A percentile compares a stretch with the other conserved stretches of the same genome.
phyloP scores from a whole-genome alignment of 23 tunicate species.

The Trididemnum nubilum region DNA sequence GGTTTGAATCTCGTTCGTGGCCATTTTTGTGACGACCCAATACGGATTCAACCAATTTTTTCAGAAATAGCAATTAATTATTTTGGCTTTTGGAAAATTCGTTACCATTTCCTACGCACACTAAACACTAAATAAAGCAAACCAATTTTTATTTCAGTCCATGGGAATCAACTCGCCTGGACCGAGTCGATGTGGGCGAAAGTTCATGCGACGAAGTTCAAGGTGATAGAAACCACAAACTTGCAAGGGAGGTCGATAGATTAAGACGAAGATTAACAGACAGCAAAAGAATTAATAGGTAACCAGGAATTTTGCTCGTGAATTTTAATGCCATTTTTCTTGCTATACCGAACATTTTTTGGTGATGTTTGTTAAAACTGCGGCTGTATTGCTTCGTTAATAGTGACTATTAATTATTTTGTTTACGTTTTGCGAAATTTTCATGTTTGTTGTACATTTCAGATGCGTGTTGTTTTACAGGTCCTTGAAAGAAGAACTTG shows the following conservation, averaged over 20 bases:
- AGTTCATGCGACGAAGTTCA: conserved; percentile 69
- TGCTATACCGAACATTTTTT: too few relatives aligned
- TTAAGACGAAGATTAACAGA: conserved; percentile 63
- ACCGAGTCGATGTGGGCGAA: conserved; percentile 21
- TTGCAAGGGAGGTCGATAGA: conserved; percentile 57
- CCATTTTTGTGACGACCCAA: too few relatives aligned
- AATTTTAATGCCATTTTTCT: neutral
- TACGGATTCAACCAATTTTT: too few relatives aligned
- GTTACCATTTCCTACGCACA: too few relatives aligned
- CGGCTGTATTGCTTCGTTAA: too few relatives aligned
- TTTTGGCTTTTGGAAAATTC: too few relatives aligned
- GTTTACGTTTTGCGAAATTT: too few relatives aligned
- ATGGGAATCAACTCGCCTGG: conserved; percentile 20
- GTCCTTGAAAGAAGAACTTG: conserved; percentile 82
- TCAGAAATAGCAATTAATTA: too few relatives aligned
- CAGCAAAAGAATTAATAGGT: conserved; percentile 81
- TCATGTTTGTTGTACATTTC: neutral
- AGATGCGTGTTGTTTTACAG: conserved; percentile 16
- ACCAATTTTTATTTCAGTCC: conserved; percentile 30
- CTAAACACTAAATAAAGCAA: too few relatives aligned
- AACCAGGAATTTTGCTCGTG: conserved; percentile 3
- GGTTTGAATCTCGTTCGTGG: too few relatives aligned
- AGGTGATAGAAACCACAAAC: conserved; percentile 33
- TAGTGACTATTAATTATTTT: too few relatives aligned
- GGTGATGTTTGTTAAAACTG: too few relatives aligned